Evolutionary conservation across 2,888 invertebrate genomes (phyloP).

Genomic region (Caenorhabditis afra): DNA sequence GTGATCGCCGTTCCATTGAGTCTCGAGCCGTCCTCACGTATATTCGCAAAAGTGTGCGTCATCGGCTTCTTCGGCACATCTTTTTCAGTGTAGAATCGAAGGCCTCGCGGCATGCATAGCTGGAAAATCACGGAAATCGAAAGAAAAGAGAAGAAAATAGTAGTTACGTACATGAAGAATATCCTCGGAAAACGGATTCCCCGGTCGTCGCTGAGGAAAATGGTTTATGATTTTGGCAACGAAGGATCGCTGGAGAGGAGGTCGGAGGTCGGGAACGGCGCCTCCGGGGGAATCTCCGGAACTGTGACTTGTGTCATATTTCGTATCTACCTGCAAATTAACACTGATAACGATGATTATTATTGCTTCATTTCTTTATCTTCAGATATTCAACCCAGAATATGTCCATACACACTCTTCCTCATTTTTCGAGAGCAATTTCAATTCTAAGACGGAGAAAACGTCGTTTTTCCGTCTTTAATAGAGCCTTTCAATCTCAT

Average conservation of each 20-base stretch:
- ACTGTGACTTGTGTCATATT: constrained; percentile 64
- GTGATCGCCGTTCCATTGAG: constrained; percentile 95
- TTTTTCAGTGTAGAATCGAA: constrained; percentile 95
- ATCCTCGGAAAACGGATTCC: constrained; percentile 85
- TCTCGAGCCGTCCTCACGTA: constrained; percentile 94
- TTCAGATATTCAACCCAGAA: too few species aligned
- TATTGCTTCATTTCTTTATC: not conserved
- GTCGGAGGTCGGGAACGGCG: constrained; percentile 80
- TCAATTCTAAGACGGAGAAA: not conserved
- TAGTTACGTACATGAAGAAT: constrained; percentile 90
- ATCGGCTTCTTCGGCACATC: constrained; percentile 83
- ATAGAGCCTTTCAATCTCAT: not conserved
- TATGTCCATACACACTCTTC: too few species aligned
- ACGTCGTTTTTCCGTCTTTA: too few species aligned
- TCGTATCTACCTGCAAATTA: constrained; percentile 67
- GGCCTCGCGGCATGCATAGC: constrained; percentile 94
- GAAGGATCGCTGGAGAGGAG: constrained; percentile 94
- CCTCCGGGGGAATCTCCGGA: constrained; percentile 55
- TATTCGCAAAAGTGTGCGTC: constrained; percentile 97
- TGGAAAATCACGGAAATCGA: constrained; percentile 83
- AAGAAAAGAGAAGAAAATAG: too few species aligned
- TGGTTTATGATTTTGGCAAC: constrained; percentile 94
- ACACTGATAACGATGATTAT: constrained; percentile 3
- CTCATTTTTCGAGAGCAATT: too few species aligned
- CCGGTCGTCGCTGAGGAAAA: constrained; percentile 91